Evolutionary conservation across 2,113 vertebrate species (phyloP), one percentile per base, ranked within the genome.

Genomic region (Seriola rivoliana): DNA sequence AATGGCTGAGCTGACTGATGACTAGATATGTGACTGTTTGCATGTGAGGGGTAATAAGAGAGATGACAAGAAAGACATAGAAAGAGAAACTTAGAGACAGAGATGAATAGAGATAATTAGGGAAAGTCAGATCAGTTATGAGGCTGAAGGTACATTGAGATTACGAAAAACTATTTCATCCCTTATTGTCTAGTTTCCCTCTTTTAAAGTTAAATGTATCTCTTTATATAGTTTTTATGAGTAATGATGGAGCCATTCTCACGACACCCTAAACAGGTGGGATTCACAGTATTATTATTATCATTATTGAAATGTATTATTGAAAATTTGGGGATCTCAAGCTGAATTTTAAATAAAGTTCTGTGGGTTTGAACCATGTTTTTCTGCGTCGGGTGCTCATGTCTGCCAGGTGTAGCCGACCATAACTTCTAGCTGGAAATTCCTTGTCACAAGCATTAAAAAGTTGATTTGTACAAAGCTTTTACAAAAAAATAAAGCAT

Each of bases 1-100:
- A 89, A 92, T 78, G 69, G 67, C 63, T 29, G 76, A 50, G 69
- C 75, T 72, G 76, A 81, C 60, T 71, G 60, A 54, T 25, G 46
- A 54, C 42, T 71, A 57, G n/a, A 55, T 60, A 32, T 62, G 60
- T 67, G 80, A 64, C 65, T 81, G 75, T 70, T 46, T 3, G 36
- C 62, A 42, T 66, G 74, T 29, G 55, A 48, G 54, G 59, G 36
- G 44, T n/a, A 78, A 65, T n/a, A 48, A 80, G 59, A 60, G 58
- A 60, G 34, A 2, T 23, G 14, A 42, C 6, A 23, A 63, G 58
- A 80, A 21, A 84, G 40, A 67, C n/a, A 54, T 14, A 23, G 25
- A 63, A 71, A 68, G 1, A 62, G 70, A 54, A 16, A 29, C 67
- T 54, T 21, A 16, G 3, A 63, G 44, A 32, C 2, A 3, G 17